Evolutionary conservation across 2,113 vertebrate genomes (phyloP).

Genomic region (Loxodonta africana): DNA sequence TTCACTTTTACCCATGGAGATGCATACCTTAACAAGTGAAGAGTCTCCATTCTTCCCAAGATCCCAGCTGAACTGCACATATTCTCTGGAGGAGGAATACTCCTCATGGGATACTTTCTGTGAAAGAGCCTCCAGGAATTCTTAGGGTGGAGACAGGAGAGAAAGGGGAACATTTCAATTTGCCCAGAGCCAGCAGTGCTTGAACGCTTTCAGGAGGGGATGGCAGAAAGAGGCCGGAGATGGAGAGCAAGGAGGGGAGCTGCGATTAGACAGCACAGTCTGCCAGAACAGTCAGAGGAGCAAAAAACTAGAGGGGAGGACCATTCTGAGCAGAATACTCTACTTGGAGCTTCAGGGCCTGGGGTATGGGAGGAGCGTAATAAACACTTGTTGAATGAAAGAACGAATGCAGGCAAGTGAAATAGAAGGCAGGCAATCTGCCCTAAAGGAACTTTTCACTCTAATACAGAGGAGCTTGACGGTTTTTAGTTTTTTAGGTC

Average conservation of each 20-base stretch:
- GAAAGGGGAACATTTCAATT: neutral
- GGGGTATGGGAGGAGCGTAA: neutral
- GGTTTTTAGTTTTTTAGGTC: neutral
- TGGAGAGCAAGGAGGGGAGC: neutral
- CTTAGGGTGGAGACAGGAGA: neutral
- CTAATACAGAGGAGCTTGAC: fast-evolving
- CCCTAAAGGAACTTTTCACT: neutral
- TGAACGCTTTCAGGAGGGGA: neutral
- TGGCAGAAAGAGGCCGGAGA: neutral
- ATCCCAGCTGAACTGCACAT: neutral
- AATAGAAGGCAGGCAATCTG: neutral
- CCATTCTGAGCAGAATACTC: neutral
- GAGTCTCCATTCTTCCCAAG: neutral
- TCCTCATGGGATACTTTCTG: neutral
- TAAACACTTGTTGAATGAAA: neutral
- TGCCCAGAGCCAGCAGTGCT: neutral
- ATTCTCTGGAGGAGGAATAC: neutral
- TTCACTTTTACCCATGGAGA: fast-evolving
- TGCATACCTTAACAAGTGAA: neutral
- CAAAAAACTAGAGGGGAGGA: neutral
- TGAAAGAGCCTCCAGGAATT: neutral
- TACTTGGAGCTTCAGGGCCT: too few species aligned
- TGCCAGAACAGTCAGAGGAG: neutral
- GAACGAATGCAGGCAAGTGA: neutral
- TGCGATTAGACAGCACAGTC: neutral